phyloP scores from a whole-genome alignment of 2,113 vertebrate genomes.

The Amia ocellicauda region DNA sequence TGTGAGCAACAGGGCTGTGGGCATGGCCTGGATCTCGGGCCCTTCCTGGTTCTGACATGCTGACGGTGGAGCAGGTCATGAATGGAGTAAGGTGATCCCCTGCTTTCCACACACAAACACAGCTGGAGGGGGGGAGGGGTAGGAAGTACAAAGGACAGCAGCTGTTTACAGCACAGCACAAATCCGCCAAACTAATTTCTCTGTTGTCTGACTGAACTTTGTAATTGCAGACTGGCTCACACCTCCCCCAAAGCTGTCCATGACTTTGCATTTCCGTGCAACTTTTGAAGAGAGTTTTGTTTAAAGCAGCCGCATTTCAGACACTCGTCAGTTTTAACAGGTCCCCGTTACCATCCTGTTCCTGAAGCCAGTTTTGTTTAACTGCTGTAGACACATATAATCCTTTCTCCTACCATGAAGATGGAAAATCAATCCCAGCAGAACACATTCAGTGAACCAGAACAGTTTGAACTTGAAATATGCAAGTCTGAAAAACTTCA shows the following conservation, averaged over 20 bases:
- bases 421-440: no score
- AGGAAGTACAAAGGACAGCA: slow-evolving; percentile 10
- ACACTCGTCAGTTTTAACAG: slow-evolving; percentile 40
- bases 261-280: not conserved
- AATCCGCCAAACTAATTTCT: slow-evolving; percentile 6
- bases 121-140: no score
- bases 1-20: slow-evolving; percentile 26
- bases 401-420: no score
- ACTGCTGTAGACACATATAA: no score
- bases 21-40: not conserved
- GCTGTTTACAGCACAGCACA: slow-evolving; percentile 18
- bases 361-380: no score
- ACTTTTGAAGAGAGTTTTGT: not conserved
- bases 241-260: slow-evolving; percentile 3
- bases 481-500: no score
- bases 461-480: no score
- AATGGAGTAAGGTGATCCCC: slow-evolving; percentile 25
- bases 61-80: slow-evolving; percentile 17
- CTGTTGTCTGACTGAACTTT: not conserved
- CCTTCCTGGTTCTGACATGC: not conserved
- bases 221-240: not conserved
- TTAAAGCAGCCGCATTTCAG: slow-evolving; percentile 38
- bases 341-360: slow-evolving; percentile 25
- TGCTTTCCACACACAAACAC: slow-evolving; percentile 14
- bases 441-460: no score